phyloP scores from a whole-genome alignment of 92 coral and sea anemone genomes.

The Phenganax marumi region DNA sequence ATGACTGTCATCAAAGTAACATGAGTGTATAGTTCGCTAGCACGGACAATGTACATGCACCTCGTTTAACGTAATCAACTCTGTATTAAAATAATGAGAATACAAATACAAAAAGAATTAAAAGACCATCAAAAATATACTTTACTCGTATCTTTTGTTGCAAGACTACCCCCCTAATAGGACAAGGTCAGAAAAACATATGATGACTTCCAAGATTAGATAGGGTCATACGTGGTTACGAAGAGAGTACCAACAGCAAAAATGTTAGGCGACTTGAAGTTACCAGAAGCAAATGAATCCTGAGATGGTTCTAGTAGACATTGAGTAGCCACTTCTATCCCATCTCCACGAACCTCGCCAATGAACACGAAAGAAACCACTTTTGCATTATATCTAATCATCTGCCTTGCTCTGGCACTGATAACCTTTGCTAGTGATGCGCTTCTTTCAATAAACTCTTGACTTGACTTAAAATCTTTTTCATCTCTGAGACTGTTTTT shows the following conservation, averaged over 20 bases:
- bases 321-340: conserved; percentile 92
- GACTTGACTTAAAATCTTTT: conserved; percentile 57
- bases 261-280: conserved; percentile 71
- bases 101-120: conserved; percentile 3
- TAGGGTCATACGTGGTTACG: conserved; percentile 22
- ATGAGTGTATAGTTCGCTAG: background rate
- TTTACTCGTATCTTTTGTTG: background rate
- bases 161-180: background rate
- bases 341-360: conserved; percentile 94
- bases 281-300: conserved; percentile 83
- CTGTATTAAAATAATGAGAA: background rate
- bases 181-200: background rate
- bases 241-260: conserved; percentile 93
- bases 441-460: conserved; percentile 72
- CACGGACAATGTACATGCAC: background rate
- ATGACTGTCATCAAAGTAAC: background rate
- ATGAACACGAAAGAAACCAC: conserved; percentile 80
- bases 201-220: background rate
- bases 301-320: conserved; percentile 86
- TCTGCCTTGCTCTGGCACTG: conserved; percentile 63
- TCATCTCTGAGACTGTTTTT: conserved; percentile 51
- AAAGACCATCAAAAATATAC: background rate
- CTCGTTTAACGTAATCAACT: background rate
- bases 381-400: conserved; percentile 64
- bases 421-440: conserved; percentile 72